Base-by-base conservation (phyloP, 2,797 vertebrate species). In the Anguilla megastoma region DNA sequence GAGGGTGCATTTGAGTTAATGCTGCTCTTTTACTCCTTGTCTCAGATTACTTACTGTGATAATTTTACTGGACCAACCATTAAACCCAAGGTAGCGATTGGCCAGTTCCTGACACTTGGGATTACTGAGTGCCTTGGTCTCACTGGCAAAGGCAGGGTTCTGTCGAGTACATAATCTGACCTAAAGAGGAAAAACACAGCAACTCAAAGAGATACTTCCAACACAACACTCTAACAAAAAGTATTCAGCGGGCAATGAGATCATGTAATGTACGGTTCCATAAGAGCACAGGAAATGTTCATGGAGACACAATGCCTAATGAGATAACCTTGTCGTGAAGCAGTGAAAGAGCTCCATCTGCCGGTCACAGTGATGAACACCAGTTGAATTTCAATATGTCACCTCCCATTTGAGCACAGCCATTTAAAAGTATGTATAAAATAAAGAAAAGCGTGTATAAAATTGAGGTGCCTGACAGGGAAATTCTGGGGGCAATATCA, bases 1-100 rank as follows among this genome's bases (percentile, higher is more conserved):
- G 24, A 24, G 24, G 5, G 56, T 33, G 21, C 30, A 60, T 33
- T 71, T 30, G 16, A 27, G 41, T 48, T 9, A 52, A 9, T 16
- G 24, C 21, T 36, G 14, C 30, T 8, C 12, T 76, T 76, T 41
- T 45, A 18, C 16, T 79, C 16, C 0, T 45, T 36, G 30, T 5
- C 3, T 36, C 36, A 41, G 33, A 5, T 45, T 89, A 63, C 92
- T 96, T 92, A 98, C 97, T 18, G 93, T 95, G 90, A 97, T 90
- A 88, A 98, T 96, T 87, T 90, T 94, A 91, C 95, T 97, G 87
- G 93, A 97, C 97, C 97, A 98, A 52, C 97, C 96, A 0, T 95
- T 95, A 87, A 97, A 99, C 50, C 97, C 97, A 52, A 98, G 94
- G 92, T 95, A 96, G 92, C 97, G 94, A 94, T 97, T 97, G 89